Evolutionary conservation across 2,797 vertebrate species (phyloP), one percentile per base, ranked within the genome.

Genomic region (Rhadinocentrus ornatus): DNA sequence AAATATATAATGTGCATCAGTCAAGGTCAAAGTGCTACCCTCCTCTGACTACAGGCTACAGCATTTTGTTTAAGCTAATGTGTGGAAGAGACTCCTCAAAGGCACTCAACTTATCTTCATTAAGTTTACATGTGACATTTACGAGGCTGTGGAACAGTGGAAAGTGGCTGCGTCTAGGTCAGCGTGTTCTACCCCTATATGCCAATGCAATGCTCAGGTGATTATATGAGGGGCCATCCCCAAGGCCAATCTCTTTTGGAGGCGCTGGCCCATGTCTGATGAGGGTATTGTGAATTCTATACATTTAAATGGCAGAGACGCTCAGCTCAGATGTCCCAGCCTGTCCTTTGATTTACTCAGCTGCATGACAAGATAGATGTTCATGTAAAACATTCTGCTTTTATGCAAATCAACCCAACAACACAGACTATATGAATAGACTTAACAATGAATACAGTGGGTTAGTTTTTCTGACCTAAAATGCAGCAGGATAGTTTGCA

Each of bases 271-370:
- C 91, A n/a, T 89, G 88, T 94, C 93, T 94, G 93, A 94, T 95
- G 93, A 95, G 82, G 87, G 87, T 90, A 89, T 89, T 94, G 90
- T 92, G 90, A 92, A 94, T 94, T 92, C 92, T 93, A 91, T 93
- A 94, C 92, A 95, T 94, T 93, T 94, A 93, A 94, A 95, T 94
- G 90, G 90, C 89, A 26, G 83, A 69, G 80, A 83, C 65, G 82
- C 86, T 91, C 83, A 61, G 79, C 78, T 90, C 71, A 72, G 82
- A 78, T 78, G 83, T 71, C 77, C 65, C 70, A 58, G 60, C 60
- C 37, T 46, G 78, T 72, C 52, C 53, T 88, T 83, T 93, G 91
- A 93, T 93, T 93, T 91, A 93, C 89, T 92, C 84, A 46, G 78
- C 78, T 58, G 22, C 82, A 85, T 68, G 87, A 88, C 87, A 91